These are phyloP conservation scores for Sminthopsis crassicaudata DNA, from an alignment of 2,113 vertebrate species.

Conservation along the genomic window DNA sequence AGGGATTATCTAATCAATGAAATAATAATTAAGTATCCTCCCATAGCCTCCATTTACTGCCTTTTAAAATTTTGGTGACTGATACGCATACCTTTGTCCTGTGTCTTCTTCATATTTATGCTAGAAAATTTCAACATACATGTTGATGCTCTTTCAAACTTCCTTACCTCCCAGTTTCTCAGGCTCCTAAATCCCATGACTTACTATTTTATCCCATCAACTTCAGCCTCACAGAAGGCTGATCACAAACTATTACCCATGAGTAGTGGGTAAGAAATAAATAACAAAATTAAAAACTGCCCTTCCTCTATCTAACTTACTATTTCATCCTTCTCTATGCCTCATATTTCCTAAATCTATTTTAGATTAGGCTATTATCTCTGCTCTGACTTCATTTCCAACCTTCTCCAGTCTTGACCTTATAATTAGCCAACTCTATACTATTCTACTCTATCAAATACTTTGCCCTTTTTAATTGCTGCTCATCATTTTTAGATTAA, in stretches of 20 bases:
- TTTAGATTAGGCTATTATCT: neutral
- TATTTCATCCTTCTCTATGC: neutral
- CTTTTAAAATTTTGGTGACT: too few relatives aligned
- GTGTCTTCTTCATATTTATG: neutral
- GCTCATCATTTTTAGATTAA: neutral
- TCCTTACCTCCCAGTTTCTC: neutral
- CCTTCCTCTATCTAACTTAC: neutral
- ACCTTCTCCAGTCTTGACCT: neutral
- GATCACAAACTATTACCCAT: neutral
- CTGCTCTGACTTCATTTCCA: neutral
- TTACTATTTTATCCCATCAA: neutral
- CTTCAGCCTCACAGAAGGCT: neutral
- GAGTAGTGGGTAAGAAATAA: neutral
- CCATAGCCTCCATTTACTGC: too few relatives aligned
- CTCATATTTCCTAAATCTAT: neutral
- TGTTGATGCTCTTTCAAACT: neutral
- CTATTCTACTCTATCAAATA: neutral
- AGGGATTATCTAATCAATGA: too few relatives aligned
- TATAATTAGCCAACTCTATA: neutral
- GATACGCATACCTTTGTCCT: too few relatives aligned
- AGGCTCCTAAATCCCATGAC: neutral
- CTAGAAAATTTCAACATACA: neutral
- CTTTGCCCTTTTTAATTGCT: neutral
- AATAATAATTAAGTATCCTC: too few relatives aligned
- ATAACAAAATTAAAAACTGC: neutral